phyloP scores from a whole-genome alignment of 2,113 vertebrate species.

The Saguinus midas region DNA sequence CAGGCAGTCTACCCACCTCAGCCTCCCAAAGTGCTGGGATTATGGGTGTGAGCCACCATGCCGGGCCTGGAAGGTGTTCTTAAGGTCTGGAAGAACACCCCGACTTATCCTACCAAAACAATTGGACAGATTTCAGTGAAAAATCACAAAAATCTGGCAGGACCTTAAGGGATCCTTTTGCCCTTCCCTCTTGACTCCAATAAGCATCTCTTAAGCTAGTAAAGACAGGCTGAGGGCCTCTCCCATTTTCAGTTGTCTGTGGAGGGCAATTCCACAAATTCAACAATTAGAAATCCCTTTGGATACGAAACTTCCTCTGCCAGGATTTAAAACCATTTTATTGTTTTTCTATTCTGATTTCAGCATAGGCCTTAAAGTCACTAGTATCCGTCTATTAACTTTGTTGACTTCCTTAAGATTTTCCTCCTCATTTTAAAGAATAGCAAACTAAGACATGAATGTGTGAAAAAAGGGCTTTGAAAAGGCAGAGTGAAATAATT shows the following conservation, averaged over 20 bases:
- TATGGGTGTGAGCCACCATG: not conserved
- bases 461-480: not conserved
- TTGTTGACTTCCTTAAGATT: not conserved
- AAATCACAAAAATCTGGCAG: not conserved
- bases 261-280: not conserved
- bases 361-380: not conserved
- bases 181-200: not conserved
- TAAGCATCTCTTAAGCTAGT: not conserved
- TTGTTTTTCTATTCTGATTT: slow-evolving; percentile 22
- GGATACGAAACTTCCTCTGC: not conserved
- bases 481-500: not conserved
- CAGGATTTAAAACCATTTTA: not conserved
- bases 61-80: not conserved
- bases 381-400: not conserved
- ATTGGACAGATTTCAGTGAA: not conserved
- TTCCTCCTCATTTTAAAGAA: not conserved
- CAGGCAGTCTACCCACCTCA: not conserved
- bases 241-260: not conserved
- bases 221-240: not conserved
- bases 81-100: not conserved
- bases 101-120: not conserved
- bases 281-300: not conserved
- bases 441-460: not conserved
- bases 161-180: not conserved
- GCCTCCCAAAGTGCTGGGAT: not conserved